Evolutionary conservation across 2,888 invertebrate genomes (phyloP), one percentile per base, ranked within the genome.

Genomic region (Erebia epiphron): DNA sequence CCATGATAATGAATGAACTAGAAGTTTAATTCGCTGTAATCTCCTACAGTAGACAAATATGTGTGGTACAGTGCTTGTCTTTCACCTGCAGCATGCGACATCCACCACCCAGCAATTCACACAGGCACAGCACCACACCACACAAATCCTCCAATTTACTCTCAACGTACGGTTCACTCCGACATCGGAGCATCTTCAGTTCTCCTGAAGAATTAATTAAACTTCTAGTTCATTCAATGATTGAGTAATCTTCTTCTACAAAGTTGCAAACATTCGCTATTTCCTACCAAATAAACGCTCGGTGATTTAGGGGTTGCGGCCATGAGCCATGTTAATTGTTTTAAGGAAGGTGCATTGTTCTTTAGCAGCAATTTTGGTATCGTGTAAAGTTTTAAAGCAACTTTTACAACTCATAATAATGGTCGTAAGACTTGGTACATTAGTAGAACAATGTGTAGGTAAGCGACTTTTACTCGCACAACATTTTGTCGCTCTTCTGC

Each of bases 361-460:
- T 46, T 60, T 69, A 49, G 26, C 56, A 68, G 74, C 70, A 69
- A 75, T 74, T 75, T 72, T 68, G 68, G 73, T 76, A 68, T 67
- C 72, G 70, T 67, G 67, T 69, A 73, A 75, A 76, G 75, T 75
- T 72, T 73, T 71, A 73, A 76, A 21, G 73, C 72, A 76, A 77
- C 73, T 71, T 79, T 78, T 77, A 77, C 75, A 81, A 79, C 75
- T 76, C 77, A 75, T 79, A 78, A 79, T 79, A 79, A 80, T 79
- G 76, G 77, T 78, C 76, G 76, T 77, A 78, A 78, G 77, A 60
- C 58, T 60, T n/a, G 41, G 43, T 60, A 60, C n/a, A 11, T 60
- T 16, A 41, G 16, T 43, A 10, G 10, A 60, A 10, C n/a, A 14
- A 16, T n/a, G 11, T 26, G 41, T 7, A 16, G 41, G 41, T 7